A percentile compares a stretch with the other conserved stretches of the same genome.
These are phyloP conservation scores for Menidia beryllina DNA, from an alignment of 2,113 vertebrate genomes.

Conservation along the genomic window DNA sequence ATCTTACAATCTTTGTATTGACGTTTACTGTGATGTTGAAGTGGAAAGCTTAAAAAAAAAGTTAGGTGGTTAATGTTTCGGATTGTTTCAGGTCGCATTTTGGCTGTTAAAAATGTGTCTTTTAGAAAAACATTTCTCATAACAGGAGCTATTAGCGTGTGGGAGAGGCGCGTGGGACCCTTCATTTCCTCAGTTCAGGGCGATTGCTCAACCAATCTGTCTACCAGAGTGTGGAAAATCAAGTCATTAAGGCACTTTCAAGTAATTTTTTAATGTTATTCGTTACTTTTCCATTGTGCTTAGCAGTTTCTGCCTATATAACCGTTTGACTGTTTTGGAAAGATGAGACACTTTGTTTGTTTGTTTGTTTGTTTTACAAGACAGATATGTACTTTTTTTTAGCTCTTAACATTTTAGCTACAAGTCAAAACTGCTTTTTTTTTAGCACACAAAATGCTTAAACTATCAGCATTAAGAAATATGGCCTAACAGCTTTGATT, in stretches of 20 bases:
- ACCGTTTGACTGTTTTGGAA: not conserved
- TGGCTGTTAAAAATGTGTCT: not conserved
- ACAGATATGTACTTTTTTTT: no score
- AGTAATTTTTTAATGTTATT: conserved; percentile 28
- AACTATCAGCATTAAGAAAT: no score
- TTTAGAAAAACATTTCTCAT: not conserved
- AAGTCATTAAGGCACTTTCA: conserved; percentile 19
- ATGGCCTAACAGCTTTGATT: no score
- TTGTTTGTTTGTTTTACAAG: no score
- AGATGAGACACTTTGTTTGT: no score
- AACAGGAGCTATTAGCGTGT: conserved; percentile 16
- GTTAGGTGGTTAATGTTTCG: not conserved
- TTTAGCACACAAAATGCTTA: no score
- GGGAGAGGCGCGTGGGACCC: conserved; percentile 33
- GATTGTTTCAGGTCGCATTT: not conserved
- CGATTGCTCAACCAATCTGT: conserved; percentile 4
- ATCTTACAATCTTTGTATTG: conserved; percentile 11
- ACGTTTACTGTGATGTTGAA: not conserved
- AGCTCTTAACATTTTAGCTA: no score
- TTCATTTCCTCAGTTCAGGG: conserved; percentile 25
- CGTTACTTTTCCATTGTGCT: conserved; percentile 4
- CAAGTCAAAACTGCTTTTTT: no score
- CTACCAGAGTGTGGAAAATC: conserved; percentile 33
- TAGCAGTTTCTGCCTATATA: not conserved
- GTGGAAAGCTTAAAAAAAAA: not conserved